A percentile compares a stretch with the other conserved stretches of the same genome.
phyloP scores from a whole-genome alignment of 2,113 vertebrate genomes.

The Fulica atra region DNA sequence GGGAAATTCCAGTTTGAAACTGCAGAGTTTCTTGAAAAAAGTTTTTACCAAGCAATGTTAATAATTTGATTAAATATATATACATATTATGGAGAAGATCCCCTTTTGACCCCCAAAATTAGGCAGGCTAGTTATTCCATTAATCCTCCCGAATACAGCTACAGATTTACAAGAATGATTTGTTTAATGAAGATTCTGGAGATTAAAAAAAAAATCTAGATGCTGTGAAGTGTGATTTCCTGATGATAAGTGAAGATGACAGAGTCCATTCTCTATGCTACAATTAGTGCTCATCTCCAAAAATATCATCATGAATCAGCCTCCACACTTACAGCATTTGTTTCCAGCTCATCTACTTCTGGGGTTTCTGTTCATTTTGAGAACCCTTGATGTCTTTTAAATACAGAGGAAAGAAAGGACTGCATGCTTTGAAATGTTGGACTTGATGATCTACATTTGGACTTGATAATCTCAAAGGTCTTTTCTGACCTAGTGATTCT shows the following conservation, averaged over 20 bases:
- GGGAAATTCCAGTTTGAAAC: neutral
- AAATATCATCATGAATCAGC: neutral
- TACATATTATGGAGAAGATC: neutral
- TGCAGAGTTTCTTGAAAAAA: neutral
- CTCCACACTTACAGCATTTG: neutral
- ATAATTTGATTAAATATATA: neutral
- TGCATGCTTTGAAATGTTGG: neutral
- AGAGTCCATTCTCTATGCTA: neutral
- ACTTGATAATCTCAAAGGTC: too few relatives aligned
- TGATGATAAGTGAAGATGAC: constrained; percentile 22
- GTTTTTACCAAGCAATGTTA: neutral
- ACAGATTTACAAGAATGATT: neutral
- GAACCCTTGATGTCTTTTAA: neutral
- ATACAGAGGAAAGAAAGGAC: neutral
- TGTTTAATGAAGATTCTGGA: neutral
- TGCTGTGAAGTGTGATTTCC: neutral
- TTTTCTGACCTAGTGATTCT: too few relatives aligned
- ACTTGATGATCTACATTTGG: too few relatives aligned
- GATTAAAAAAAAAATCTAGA: neutral
- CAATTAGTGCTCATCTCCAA: neutral
- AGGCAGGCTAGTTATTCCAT: neutral
- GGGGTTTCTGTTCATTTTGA: neutral
- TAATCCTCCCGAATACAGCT: neutral
- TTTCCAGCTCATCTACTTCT: neutral
- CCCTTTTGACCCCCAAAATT: neutral